These are phyloP conservation scores for Drosophila phalerata DNA, from an alignment of 2,888 invertebrate genomes.

Conservation along the genomic window DNA sequence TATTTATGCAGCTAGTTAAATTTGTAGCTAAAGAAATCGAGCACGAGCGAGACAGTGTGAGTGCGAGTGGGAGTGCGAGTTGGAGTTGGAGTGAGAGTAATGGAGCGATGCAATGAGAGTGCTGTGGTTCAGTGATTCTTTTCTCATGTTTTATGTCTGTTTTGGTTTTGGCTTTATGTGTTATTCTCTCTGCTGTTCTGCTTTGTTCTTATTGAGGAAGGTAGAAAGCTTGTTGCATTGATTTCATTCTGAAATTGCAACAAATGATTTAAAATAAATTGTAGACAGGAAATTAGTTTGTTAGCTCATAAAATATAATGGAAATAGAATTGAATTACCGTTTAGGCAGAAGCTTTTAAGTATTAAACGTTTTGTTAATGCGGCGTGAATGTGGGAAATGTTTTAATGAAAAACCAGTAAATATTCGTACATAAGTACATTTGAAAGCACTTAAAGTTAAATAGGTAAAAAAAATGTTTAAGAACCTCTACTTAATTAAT, in stretches of 20 bases:
- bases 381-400: not conserved
- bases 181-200: slow-evolving; percentile 9
- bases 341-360: slow-evolving; percentile 9
- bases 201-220: slow-evolving; percentile 40
- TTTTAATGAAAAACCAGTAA: not conserved
- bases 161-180: slow-evolving; percentile 44
- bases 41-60: slow-evolving; percentile 4
- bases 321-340: slow-evolving; percentile 16
- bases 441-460: not conserved
- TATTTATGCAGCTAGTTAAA: slow-evolving; percentile 78
- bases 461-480: not conserved
- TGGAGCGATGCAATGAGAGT: slow-evolving; percentile 28
- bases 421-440: not conserved
- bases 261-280: slow-evolving; percentile 36
- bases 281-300: slow-evolving; percentile 67
- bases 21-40: slow-evolving; percentile 25
- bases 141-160: slow-evolving; percentile 46
- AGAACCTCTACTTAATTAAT: not conserved
- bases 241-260: slow-evolving; percentile 52
- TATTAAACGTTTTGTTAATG: not conserved
- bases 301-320: slow-evolving; percentile 20
- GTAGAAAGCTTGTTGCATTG: slow-evolving; percentile 52
- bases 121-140: slow-evolving; percentile 68
- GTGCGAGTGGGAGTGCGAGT: slow-evolving; percentile 7
- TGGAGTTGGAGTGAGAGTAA: slow-evolving; percentile 22